A percentile compares a stretch with the other conserved stretches of the same genome.
Conservation (phyloP, 2,888 invertebrate genomes). For the Myopa tessellatipennis region DNA sequence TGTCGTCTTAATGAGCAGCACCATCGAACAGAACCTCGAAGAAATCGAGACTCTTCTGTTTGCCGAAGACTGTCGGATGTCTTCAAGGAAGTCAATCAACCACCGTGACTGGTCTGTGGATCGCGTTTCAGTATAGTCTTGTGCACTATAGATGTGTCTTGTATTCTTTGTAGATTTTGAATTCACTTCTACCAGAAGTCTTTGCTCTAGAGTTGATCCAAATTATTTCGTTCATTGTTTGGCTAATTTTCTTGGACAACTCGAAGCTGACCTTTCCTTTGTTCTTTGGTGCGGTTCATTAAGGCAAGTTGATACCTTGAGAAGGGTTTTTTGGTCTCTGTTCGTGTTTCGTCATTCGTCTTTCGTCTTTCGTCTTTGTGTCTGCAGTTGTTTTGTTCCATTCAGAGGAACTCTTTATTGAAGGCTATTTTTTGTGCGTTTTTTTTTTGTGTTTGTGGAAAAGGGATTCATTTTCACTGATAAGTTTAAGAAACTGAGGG, state of each 20-base stretch:
- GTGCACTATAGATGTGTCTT: not conserved
- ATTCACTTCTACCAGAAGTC: not conserved
- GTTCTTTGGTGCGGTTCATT: conserved; percentile 39
- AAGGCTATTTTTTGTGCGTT: not conserved
- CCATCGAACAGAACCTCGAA: not conserved
- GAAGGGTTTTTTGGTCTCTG: conserved; percentile 4
- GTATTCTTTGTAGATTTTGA: conserved; percentile 1
- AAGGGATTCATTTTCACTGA: conserved; percentile 48
- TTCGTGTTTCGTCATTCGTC: not conserved
- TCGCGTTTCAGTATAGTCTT: not conserved
- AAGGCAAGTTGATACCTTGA: conserved; percentile 40
- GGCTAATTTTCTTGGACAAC: not conserved
- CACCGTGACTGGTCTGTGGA: conserved; percentile 28
- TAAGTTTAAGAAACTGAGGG: conserved; percentile 33
- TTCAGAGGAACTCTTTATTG: not conserved
- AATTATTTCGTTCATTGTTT: not conserved
- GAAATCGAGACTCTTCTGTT: conserved; percentile 9
- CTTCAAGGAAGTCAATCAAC: conserved; percentile 25
- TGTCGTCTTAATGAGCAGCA: not conserved
- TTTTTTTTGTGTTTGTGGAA: conserved; percentile 1
- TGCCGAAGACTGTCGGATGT: not conserved
- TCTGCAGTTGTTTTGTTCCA: not conserved
- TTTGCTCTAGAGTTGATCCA: not conserved
- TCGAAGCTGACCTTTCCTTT: not conserved
- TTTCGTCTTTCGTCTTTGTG: not conserved